Conservation (phyloP, 2,888 invertebrate genomes). For the Himalopsyche kuldschensis region DNA sequence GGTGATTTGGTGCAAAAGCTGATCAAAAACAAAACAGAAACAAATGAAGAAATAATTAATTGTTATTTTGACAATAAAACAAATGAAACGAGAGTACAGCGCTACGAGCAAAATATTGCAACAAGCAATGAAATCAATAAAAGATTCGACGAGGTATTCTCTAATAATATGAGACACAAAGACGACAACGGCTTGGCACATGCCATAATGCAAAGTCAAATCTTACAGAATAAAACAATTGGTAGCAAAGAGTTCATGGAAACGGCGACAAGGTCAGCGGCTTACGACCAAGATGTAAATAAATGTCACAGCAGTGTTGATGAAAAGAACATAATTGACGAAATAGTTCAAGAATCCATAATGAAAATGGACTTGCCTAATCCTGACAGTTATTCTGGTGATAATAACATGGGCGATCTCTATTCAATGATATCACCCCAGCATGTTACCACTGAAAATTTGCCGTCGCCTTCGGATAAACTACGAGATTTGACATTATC, state of each 20-base stretch:
- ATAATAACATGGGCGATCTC: slow-evolving; percentile 12
- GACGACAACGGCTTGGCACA: background rate
- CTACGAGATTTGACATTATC: slow-evolving; percentile 65
- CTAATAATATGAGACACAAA: background rate
- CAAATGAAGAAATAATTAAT: slow-evolving; percentile 26
- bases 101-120: background rate
- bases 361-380: slow-evolving; percentile 46
- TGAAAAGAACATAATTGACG: slow-evolving; percentile 44
- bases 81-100: background rate
- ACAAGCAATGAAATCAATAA: background rate
- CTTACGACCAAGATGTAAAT: background rate
- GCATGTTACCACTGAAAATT: slow-evolving; percentile 51
- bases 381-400: slow-evolving; percentile 4
- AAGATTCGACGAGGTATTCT: background rate
- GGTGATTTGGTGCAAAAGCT: slow-evolving; percentile 58
- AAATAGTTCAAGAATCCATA: slow-evolving; percentile 50
- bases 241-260: background rate
- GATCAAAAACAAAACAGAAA: slow-evolving; percentile 49
- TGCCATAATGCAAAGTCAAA: background rate
- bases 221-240: background rate
- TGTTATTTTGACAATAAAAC: background rate
- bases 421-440: slow-evolving; percentile 36
- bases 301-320: background rate
- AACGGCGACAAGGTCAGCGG: background rate
- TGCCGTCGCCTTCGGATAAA: slow-evolving; percentile 67